Percentiles rank a stretch among this genome's conserved stretches.
These are phyloP conservation scores for Pipa parva DNA, from an alignment of 2,113 vertebrate species.

Conservation along the genomic window DNA sequence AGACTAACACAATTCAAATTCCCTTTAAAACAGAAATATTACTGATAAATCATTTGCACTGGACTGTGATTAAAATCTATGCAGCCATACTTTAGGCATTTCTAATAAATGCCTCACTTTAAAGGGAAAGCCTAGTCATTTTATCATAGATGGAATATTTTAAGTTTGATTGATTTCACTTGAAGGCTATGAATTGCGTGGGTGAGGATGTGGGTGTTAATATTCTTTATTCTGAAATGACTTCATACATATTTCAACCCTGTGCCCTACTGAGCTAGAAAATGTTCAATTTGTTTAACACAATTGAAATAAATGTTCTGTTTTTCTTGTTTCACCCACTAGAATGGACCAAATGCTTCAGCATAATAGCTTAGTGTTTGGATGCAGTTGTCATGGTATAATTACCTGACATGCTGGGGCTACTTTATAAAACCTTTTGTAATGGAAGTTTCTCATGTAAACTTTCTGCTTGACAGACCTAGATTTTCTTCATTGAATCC, in stretches of 20 bases:
- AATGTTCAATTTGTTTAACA: constrained; percentile 1
- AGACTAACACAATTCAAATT: neutral
- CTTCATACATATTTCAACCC: neutral
- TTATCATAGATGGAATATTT: neutral
- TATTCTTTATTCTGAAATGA: neutral
- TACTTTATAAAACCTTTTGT: neutral
- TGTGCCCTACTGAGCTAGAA: neutral
- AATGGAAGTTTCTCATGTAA: constrained; percentile 14
- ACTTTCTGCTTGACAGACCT: constrained; percentile 14
- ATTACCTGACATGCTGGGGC: neutral
- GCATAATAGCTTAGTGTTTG: neutral
- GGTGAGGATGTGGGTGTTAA: neutral
- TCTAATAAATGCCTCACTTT: constrained; percentile 48
- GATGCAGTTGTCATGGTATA: neutral
- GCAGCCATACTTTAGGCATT: constrained; percentile 61
- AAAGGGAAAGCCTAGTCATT: neutral
- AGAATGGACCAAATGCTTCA: neutral
- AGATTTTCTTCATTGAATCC: constrained; percentile 2
- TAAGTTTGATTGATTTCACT: constrained; percentile 4
- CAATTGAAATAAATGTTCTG: neutral
- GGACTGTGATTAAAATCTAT: constrained; percentile 48
- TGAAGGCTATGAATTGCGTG: neutral
- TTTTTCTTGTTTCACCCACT: neutral
- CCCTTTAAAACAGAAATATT: neutral
- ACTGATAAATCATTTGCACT: no score